phyloP scores from a whole-genome alignment of 2,797 vertebrate species.

The Eulemur rubriventer region DNA sequence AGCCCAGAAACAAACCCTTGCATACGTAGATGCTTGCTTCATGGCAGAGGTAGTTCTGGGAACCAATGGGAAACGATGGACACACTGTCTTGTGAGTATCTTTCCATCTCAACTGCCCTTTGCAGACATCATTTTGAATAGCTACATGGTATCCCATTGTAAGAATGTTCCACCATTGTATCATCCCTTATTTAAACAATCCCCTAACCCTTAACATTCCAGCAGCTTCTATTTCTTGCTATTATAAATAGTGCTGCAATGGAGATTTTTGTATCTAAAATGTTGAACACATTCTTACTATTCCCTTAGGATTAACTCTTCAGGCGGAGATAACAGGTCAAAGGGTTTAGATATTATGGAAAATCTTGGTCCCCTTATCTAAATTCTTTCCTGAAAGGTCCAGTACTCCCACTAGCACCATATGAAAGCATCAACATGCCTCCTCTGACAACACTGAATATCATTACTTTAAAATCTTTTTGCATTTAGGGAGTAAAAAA shows the following conservation, averaged over 20 bases:
- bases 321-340: not conserved
- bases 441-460: not conserved
- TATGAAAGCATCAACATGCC: not conserved
- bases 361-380: not conserved
- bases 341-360: not conserved
- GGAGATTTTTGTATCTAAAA: not conserved
- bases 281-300: not conserved
- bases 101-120: not conserved
- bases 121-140: not conserved
- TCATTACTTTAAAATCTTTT: not conserved
- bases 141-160: not conserved
- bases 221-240: not conserved
- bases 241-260: not conserved
- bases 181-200: not conserved
- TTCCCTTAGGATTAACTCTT: constrained; percentile 31
- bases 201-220: not conserved
- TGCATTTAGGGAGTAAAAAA: not conserved
- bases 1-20: not conserved
- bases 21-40: not conserved
- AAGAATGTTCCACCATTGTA: not conserved
- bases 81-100: not conserved
- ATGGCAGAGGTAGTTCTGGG: not conserved
- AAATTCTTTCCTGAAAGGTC: constrained; percentile 2
- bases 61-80: not conserved
- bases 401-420: not conserved